phyloP scores from a whole-genome alignment of 37 sponge, comb jelly and placozoan species.

The Haliclona indistincta region DNA sequence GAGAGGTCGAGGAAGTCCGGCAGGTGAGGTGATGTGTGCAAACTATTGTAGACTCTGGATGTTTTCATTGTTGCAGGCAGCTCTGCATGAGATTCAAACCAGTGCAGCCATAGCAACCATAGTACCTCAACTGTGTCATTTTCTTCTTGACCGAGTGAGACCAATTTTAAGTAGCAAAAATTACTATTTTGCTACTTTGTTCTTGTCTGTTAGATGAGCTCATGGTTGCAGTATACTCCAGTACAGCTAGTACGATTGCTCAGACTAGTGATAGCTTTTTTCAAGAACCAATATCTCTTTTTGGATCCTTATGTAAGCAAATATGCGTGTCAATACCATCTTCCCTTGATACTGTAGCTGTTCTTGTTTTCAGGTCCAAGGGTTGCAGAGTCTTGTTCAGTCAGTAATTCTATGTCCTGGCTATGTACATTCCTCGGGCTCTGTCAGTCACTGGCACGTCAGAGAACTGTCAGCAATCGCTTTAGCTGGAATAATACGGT shows the following conservation, averaged over 20 bases:
- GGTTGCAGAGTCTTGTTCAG: conserved; percentile 32
- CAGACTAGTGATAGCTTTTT: conserved; percentile 39
- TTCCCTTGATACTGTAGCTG: too few relatives aligned
- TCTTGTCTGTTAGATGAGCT: conserved; percentile 16
- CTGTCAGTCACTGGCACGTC: conserved; percentile 43
- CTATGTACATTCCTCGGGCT: conserved; percentile 9
- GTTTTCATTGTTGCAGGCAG: conserved; percentile 39
- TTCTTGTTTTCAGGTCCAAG: background rate
- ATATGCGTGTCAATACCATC: background rate
- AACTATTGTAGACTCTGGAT: background rate
- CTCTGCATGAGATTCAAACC: conserved; percentile 53
- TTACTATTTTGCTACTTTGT: background rate
- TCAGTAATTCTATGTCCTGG: conserved; percentile 20
- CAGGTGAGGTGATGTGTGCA: conserved; percentile 33
- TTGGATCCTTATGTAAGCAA: conserved; percentile 61
- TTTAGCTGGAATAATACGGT: conserved; percentile 38
- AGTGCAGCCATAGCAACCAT: conserved; percentile 51
- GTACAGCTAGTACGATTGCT: conserved; percentile 45
- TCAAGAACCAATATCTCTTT: conserved; percentile 53
- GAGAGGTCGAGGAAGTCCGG: conserved; percentile 68
- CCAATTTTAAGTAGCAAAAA: background rate
- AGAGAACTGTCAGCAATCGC: conserved; percentile 47
- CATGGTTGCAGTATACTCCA: conserved; percentile 38
- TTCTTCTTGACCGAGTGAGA: conserved; percentile 55
- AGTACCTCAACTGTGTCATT: conserved; percentile 56